Conservation (phyloP, 2,113 vertebrate genomes). For the Proterorhinus semilunaris region DNA sequence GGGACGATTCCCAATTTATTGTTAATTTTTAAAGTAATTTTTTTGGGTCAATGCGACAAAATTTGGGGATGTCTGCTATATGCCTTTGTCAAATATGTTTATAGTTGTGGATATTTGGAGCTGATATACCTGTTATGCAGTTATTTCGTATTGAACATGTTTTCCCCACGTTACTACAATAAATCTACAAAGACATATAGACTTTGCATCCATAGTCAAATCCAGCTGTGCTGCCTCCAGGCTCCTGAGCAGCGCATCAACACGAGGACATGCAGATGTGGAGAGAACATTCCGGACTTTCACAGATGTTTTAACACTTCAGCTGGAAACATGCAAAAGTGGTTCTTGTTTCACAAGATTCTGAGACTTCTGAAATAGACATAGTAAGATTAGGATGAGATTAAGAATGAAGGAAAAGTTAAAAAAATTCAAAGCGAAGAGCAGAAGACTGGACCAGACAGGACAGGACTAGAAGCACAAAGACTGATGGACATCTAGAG, state of each 20-base stretch:
- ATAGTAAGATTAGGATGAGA: slow-evolving; percentile 34
- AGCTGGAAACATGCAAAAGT: slow-evolving; percentile 25
- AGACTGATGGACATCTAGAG: slow-evolving; percentile 23
- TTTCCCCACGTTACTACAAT: neutral
- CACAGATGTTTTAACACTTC: slow-evolving; percentile 24
- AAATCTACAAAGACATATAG: neutral
- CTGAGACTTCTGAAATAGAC: slow-evolving; percentile 49
- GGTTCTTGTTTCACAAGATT: slow-evolving; percentile 4
- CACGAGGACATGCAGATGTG: slow-evolving; percentile 24
- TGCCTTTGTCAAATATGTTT: too few relatives aligned
- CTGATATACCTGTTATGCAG: neutral
- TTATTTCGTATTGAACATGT: neutral
- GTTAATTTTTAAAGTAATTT: too few relatives aligned
- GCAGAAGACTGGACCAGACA: slow-evolving; percentile 21
- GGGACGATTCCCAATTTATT: too few relatives aligned
- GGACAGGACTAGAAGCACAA: slow-evolving; percentile 10
- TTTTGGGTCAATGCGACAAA: too few relatives aligned
- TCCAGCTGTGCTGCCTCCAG: slow-evolving; percentile 3
- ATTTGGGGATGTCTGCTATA: too few relatives aligned
- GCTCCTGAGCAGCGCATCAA: slow-evolving; percentile 3
- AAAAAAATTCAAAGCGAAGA: neutral
- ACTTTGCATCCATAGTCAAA: neutral
- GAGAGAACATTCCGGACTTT: slow-evolving; percentile 8
- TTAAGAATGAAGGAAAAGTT: slow-evolving; percentile 4
- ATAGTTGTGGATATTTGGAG: too few relatives aligned